Percentiles rank a stretch among this genome's conserved stretches.
phyloP scores from a whole-genome alignment of 2,888 invertebrate species.

The Noctua comes region DNA sequence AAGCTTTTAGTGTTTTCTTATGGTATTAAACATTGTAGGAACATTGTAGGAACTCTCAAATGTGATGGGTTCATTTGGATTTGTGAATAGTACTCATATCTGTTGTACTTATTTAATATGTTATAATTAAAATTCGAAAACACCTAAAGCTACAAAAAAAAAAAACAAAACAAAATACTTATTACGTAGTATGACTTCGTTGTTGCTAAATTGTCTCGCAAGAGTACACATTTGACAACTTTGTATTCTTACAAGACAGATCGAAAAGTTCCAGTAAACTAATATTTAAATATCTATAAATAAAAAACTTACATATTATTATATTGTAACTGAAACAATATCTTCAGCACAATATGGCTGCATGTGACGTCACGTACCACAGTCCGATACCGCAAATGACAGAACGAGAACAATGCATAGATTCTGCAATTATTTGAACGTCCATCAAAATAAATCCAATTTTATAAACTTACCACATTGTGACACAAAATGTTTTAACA shows the following conservation, averaged over 20 bases:
- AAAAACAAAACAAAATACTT: neutral
- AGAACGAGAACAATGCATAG: conserved; percentile 19
- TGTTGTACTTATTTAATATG: neutral
- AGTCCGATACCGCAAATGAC: conserved; percentile 18
- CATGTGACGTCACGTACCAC: conserved; percentile 43
- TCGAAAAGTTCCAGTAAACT: neutral
- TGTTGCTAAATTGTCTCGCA: neutral
- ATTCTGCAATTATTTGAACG: conserved; percentile 39
- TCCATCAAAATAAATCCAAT: conserved; percentile 22
- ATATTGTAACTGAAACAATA: conserved; percentile 7
- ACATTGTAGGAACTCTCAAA: neutral
- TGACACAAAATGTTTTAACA: neutral
- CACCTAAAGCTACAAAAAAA: too few relatives aligned
- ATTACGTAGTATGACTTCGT: neutral
- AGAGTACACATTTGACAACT: neutral
- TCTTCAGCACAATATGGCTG: conserved; percentile 26
- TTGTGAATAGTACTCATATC: neutral
- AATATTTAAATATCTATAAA: conserved; percentile 41
- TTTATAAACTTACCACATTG: neutral
- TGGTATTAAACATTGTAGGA: neutral
- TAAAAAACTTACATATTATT: too few relatives aligned
- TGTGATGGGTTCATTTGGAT: neutral
- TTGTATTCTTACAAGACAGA: neutral
- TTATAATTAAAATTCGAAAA: neutral
- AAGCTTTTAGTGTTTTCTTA: neutral